Base-by-base conservation (phyloP, 2,113 vertebrate species). In the Pseudorectes ferrugineus region DNA sequence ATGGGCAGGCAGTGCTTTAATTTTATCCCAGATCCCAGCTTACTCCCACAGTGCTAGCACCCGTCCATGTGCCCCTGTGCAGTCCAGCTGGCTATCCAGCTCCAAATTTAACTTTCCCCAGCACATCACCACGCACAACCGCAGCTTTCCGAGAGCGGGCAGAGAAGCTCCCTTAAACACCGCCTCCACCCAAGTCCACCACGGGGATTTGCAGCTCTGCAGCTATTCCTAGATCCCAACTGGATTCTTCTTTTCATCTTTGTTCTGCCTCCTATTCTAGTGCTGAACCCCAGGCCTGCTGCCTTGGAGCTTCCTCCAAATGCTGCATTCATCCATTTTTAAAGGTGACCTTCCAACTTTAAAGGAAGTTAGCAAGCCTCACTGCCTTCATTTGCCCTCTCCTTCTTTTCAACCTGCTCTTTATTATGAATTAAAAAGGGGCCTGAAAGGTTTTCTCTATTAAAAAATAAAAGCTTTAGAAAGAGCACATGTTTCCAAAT, bases 261-360 rank as follows among this genome's bases (percentile, higher is more conserved):
- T 93, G 68, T 74, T 95, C 94, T 80, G 63, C 70, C 85, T 95
- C 75, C 59, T 84, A 71, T 93, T 96, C 92, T 90, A 77, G 93
- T 36, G 72, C 95, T 67, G 73, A 92, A 93, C 90, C 90, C 90
- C 83, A 92, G 88, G 95, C 79, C 76, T 93, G 79, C 93, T 95
- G 90, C 90, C 92, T 95, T 42, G 68, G 75, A 96, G 83, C 90
- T 77, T 65, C 82, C 65, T 97, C 94, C 93, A 52, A 85, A 92
- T 5, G 10, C 79, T 75, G 75, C 79, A 80, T 81, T 96, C 93
- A 97, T 96, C 43, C 95, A 96, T 97, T 96, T 97, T 96, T 96
- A 97, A 96, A 97, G 90, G 85, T 95, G 94, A 96, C 92, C 96
- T 95, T 96, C 88, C 92, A 92, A 54, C 92, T 95, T 95, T 92